These are phyloP conservation scores for Cacoxenus indagator DNA, from an alignment of 2,888 invertebrate genomes.

Conservation along the genomic window DNA sequence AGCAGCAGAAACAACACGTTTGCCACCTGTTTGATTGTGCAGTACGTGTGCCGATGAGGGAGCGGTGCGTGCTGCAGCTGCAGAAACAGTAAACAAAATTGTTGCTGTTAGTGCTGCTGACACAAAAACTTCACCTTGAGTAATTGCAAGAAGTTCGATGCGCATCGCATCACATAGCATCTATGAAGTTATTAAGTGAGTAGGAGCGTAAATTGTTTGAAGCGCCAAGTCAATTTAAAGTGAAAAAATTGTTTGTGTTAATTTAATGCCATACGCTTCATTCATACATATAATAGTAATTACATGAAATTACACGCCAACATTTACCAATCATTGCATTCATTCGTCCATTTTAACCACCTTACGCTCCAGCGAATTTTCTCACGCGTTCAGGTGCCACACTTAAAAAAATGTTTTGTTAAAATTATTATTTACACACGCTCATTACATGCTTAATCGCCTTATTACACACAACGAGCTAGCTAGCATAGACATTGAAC, in stretches of 20 bases:
- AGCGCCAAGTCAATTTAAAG: not conserved
- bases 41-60: not conserved
- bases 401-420: not conserved
- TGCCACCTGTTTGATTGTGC: conserved; percentile 7
- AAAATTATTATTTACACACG: not conserved
- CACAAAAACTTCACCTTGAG: conserved; percentile 17
- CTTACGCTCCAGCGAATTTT: not conserved
- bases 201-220: not conserved
- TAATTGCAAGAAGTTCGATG: not conserved
- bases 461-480: not conserved
- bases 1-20: too few species aligned
- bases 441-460: not conserved
- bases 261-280: not conserved
- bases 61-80: not conserved
- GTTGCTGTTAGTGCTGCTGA: conserved; percentile 1
- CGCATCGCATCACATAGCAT: not conserved
- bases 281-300: not conserved
- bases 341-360: not conserved
- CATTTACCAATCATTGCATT: not conserved
- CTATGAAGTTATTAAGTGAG: not conserved
- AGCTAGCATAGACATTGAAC: not conserved
- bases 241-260: not conserved
- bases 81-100: not conserved
- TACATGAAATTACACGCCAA: not conserved
- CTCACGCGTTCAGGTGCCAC: too few species aligned